phyloP scores from a whole-genome alignment of 1,140 invertebrate genomes.

The Bombus picipes region DNA sequence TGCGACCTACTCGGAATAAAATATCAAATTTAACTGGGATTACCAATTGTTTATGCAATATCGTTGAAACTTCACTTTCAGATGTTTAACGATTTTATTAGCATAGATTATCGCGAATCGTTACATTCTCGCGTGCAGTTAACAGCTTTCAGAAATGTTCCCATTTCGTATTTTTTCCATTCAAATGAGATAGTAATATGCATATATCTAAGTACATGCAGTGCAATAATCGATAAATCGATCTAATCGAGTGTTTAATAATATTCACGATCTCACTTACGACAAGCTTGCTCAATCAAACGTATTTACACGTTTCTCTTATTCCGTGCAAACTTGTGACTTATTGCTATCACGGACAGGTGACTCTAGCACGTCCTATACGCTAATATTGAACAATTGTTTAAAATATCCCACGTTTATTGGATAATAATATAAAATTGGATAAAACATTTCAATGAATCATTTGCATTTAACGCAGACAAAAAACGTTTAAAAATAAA shows the following conservation, averaged over 20 bases:
- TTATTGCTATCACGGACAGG: neutral
- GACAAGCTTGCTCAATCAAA: neutral
- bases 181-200: neutral
- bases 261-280: neutral
- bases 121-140: no score
- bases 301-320: neutral
- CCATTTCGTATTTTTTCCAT: neutral
- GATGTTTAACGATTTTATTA: neutral
- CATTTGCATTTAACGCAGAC: neutral
- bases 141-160: neutral
- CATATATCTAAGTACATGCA: neutral
- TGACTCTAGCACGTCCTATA: neutral
- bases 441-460: neutral
- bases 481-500: neutral
- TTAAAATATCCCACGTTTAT: neutral
- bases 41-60: neutral
- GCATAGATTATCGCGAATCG: neutral
- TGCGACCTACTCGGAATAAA: neutral
- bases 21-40: neutral
- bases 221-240: neutral
- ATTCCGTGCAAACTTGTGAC: neutral
- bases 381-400: neutral
- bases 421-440: neutral
- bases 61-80: neutral
- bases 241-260: neutral